These are phyloP conservation scores for Toxotes jaculatrix DNA, from an alignment of 2,113 vertebrate genomes.

Conservation along the genomic window DNA sequence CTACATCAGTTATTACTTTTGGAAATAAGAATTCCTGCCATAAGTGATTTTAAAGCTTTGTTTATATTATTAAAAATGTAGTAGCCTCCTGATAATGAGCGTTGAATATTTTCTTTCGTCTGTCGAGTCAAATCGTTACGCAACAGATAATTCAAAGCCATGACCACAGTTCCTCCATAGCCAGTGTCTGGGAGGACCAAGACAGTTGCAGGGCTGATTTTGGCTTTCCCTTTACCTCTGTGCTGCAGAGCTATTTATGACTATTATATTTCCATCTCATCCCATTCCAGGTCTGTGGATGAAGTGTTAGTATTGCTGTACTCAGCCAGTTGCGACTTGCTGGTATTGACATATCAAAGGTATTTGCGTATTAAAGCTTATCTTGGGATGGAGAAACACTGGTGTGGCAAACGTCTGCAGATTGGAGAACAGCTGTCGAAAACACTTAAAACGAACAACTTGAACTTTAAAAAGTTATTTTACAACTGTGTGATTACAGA, in stretches of 20 bases:
- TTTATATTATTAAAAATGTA: neutral
- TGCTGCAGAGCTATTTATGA: conserved; percentile 61
- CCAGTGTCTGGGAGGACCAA: conserved; percentile 24
- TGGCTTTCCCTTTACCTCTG: conserved; percentile 50
- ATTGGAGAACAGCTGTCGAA: conserved; percentile 73
- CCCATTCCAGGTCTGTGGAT: conserved; percentile 44
- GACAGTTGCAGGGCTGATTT: conserved; percentile 48
- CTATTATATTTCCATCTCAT: conserved; percentile 58
- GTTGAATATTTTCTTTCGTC: neutral
- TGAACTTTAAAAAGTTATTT: conserved; percentile 71
- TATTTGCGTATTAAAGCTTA: conserved; percentile 41
- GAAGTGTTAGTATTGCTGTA: conserved; percentile 8
- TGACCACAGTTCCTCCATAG: conserved; percentile 18
- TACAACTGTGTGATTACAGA: conserved; percentile 76
- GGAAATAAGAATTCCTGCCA: neutral
- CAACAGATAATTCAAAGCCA: conserved; percentile 38
- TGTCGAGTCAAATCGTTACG: conserved; percentile 12
- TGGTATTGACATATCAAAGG: conserved; percentile 18
- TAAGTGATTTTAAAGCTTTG: conserved; percentile 6
- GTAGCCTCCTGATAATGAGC: neutral
- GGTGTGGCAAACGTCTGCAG: conserved; percentile 23
- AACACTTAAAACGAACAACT: conserved; percentile 57
- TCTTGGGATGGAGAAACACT: conserved; percentile 35
- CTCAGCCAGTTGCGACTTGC: conserved; percentile 37
- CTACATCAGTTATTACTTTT: conserved; percentile 11